Base-by-base conservation (phyloP, 1,140 invertebrate genomes). In the Meteorus sp. region DNA sequence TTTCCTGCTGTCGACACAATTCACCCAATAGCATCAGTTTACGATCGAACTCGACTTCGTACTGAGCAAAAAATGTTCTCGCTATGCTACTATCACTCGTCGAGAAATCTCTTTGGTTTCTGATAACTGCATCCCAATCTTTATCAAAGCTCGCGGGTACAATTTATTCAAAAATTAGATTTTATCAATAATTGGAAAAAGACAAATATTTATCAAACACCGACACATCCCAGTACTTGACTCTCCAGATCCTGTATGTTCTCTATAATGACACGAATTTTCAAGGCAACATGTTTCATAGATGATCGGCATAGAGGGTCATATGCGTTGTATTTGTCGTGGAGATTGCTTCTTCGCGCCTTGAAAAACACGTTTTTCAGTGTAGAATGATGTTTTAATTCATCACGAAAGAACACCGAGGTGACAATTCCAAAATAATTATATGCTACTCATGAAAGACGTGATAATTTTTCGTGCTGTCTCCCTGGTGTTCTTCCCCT, bases 11-110 rank as follows among this genome's bases (percentile, higher is more conserved):
- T 19, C n/a, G 15, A 43, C 33, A 43, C 52, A 55, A 55, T 55
- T 55, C 52, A 55, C 52, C n/a, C n/a, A n/a, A n/a, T n/a, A 19
- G 37, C 52, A 25, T n/a, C 22, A 43, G 37, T 55, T 55, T 55
- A 55, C 52, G 52, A 43, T 20, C 17, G 22, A 55, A 55, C 52
- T 43, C 27, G 15, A 20, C 39, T 43, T 41, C 13, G 9, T 1
- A 31, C 7, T 8, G 22, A 22, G 9, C 11, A 9, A 45, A 22
- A 20, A 45, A 45, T 20, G 25, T 23, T 22, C 7, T 45, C n/a
- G n/a, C 19, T n/a, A n/a, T n/a, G 43, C 7, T 13, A 7, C 13
- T 8, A 23, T 23, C 13, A 11, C 20, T 43, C 20, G 7, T 43
- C 22, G 6, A 15, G 29, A 33, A 35, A 39, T 19, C 9, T 6